phyloP scores from a whole-genome alignment of 2,888 invertebrate genomes.

The Dicranocentrus wangi region DNA sequence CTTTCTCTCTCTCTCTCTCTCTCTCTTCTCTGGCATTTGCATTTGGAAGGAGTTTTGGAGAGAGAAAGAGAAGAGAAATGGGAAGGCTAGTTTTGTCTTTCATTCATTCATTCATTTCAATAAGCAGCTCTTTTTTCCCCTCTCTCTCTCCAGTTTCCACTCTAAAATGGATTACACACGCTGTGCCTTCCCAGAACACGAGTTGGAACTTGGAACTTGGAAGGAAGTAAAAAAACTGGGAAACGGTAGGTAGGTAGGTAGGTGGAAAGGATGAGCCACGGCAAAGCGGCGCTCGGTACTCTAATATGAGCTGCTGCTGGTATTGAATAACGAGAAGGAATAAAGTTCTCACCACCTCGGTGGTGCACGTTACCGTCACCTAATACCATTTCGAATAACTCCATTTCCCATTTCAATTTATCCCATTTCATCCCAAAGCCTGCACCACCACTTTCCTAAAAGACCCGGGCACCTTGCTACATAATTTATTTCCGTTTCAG shows the following conservation, averaged over 20 bases:
- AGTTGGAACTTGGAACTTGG: too few relatives aligned
- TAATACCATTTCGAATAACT: neutral
- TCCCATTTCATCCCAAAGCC: neutral
- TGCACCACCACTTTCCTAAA: neutral
- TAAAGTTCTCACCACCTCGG: neutral
- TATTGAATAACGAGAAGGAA: neutral
- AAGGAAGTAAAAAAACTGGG: too few relatives aligned
- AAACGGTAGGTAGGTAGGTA: too few relatives aligned
- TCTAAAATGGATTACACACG: too few relatives aligned
- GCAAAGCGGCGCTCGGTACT: too few relatives aligned
- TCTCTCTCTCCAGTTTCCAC: neutral
- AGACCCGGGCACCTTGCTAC: too few relatives aligned
- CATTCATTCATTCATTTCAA: constrained; percentile 1
- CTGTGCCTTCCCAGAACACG: too few relatives aligned
- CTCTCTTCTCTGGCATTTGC: neutral
- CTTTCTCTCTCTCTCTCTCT: constrained; percentile 12
- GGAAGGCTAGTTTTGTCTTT: neutral
- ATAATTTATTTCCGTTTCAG: constrained; percentile 15
- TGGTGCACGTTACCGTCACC: neutral
- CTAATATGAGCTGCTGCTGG: too few relatives aligned
- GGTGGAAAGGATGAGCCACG: too few relatives aligned
- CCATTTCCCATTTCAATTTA: neutral
- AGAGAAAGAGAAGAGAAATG: neutral
- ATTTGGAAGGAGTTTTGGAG: neutral
- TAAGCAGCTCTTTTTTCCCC: neutral